A percentile compares a stretch with the other conserved stretches of the same genome.
Conservation (phyloP, 1,140 invertebrate genomes). For the Orussus abietinus region DNA sequence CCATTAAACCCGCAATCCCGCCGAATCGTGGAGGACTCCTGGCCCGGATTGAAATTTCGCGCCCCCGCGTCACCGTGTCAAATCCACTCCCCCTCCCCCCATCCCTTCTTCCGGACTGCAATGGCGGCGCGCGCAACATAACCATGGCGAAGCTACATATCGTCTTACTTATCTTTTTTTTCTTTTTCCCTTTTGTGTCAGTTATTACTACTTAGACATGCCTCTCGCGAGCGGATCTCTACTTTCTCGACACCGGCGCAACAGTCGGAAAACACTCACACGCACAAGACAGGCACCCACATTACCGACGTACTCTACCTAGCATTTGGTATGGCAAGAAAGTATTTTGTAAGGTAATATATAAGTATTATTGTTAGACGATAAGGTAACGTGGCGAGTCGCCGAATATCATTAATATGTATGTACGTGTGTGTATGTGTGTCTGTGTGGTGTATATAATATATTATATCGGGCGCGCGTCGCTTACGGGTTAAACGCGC, state of each 20-base stretch:
- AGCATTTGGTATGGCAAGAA: constrained; percentile 50
- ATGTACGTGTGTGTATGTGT: constrained; percentile 30
- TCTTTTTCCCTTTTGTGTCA: not conserved
- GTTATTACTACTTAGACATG: not conserved
- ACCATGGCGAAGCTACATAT: too few species aligned
- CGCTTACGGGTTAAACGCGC: too few species aligned
- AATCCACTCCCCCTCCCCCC: not conserved
- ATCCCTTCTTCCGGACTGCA: not conserved
- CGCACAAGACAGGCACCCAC: too few species aligned
- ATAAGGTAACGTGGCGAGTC: constrained; percentile 38
- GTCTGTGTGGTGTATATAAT: too few species aligned
- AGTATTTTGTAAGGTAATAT: constrained; percentile 28
- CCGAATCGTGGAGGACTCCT: too few species aligned
- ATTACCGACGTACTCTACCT: too few species aligned
- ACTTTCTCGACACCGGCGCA: too few species aligned
- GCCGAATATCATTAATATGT: constrained; percentile 37
- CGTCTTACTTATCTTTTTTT: not conserved
- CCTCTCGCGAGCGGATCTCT: too few species aligned
- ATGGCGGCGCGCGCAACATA: not conserved
- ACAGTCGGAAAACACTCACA: too few species aligned
- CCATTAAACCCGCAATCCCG: too few species aligned
- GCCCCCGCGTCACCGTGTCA: not conserved
- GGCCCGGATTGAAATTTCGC: not conserved
- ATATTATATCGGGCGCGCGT: too few species aligned
- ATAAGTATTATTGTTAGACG: constrained; percentile 27